phyloP scores from a whole-genome alignment of 2,113 vertebrate species.

The Ia io region DNA sequence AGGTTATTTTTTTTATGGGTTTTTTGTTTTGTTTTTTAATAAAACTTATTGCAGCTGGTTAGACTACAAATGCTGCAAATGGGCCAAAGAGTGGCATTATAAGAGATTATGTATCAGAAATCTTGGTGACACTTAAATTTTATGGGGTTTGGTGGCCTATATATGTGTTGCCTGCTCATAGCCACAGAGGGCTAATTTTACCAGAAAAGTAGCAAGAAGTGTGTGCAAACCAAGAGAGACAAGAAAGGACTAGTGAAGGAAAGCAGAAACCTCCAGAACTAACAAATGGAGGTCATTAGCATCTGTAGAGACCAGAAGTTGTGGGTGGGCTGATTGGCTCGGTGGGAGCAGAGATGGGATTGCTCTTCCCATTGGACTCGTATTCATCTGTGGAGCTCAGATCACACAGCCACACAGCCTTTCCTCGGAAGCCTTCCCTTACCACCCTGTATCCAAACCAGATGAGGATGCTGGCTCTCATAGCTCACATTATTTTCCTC shows the following conservation, averaged over 20 bases:
- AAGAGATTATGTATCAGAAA: neutral
- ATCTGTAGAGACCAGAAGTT: neutral
- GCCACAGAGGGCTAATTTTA: neutral
- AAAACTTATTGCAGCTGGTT: neutral
- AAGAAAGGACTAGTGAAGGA: neutral
- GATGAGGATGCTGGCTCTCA: neutral
- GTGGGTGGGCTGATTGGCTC: neutral
- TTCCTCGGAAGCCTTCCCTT: neutral
- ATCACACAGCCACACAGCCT: neutral
- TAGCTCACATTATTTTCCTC: neutral
- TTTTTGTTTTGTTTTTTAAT: neutral
- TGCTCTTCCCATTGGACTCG: neutral
- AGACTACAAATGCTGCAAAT: conserved; percentile 5
- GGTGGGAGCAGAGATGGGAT: neutral
- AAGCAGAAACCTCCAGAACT: neutral
- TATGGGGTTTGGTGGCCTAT: neutral
- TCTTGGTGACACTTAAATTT: neutral
- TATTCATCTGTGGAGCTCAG: neutral
- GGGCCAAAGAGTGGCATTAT: neutral
- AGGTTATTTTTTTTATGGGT: too few species aligned
- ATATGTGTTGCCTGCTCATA: neutral
- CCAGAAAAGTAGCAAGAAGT: neutral
- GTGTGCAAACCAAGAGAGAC: neutral
- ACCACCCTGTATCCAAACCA: neutral
- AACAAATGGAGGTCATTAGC: neutral